Evolutionary conservation across 2,888 invertebrate species (phyloP).

Genomic region (Acanthococcus lagerstroemiae): DNA sequence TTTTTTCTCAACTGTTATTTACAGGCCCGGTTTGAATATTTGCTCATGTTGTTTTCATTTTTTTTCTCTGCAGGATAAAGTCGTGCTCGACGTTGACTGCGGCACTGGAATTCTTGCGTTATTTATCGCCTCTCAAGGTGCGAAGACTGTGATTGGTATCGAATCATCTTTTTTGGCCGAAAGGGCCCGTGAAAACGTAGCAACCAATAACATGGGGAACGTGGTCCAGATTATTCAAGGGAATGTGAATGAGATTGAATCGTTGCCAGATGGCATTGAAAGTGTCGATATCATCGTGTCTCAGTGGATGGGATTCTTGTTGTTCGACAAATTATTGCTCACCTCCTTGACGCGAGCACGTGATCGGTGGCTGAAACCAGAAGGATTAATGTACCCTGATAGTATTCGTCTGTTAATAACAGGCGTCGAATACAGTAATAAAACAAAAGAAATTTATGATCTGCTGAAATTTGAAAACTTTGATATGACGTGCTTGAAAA

Average conservation of each 20-base stretch:
- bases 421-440: not conserved
- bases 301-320: not conserved
- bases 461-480: not conserved
- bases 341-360: not conserved
- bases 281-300: not conserved
- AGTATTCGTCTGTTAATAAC: not conserved
- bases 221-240: not conserved
- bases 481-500: not conserved
- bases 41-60: not conserved
- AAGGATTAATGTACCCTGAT: not conserved
- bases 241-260: not conserved
- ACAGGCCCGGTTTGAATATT: not conserved
- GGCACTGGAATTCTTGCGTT: not conserved
- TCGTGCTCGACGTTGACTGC: not conserved
- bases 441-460: not conserved
- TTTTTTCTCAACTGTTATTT: not conserved
- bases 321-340: not conserved
- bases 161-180: not conserved
- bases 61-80: not conserved
- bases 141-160: not conserved
- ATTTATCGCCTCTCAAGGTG: not conserved
- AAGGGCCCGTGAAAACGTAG: not conserved
- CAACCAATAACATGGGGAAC: not conserved
- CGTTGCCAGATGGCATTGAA: not conserved
- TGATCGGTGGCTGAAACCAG: not conserved